These are phyloP conservation scores for Melanostigma gelatinosum DNA, from an alignment of 2,113 vertebrate species.

Conservation along the genomic window DNA sequence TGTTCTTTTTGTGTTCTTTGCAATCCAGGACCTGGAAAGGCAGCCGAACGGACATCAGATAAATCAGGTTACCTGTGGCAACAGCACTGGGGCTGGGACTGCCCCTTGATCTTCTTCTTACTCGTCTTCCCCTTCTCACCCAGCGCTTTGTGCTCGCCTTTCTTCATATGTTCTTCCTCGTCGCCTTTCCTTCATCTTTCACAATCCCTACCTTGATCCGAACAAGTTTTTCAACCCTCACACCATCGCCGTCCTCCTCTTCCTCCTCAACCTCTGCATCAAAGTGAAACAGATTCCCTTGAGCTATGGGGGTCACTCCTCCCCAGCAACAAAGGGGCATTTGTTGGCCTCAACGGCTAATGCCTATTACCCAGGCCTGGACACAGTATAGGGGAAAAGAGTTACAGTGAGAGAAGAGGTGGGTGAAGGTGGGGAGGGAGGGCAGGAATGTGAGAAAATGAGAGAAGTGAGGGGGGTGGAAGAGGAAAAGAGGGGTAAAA, in stretches of 20 bases:
- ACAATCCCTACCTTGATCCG: neutral
- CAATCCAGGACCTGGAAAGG: conserved; percentile 35
- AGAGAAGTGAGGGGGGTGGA: neutral
- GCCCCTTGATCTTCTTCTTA: conserved; percentile 35
- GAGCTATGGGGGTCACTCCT: conserved; percentile 30
- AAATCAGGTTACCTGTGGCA: conserved; percentile 80
- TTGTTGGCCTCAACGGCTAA: conserved; percentile 50
- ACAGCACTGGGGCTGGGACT: conserved; percentile 47
- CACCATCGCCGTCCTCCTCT: neutral
- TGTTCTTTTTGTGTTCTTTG: conserved; percentile 62
- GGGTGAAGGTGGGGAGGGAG: conserved; percentile 34
- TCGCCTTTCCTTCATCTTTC: neutral
- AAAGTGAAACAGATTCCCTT: conserved; percentile 46
- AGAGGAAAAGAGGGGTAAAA: neutral
- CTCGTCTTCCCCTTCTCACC: conserved; percentile 27
- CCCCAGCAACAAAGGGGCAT: conserved; percentile 67
- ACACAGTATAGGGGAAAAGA: conserved; percentile 49
- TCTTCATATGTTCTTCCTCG: neutral
- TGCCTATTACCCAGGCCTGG: conserved; percentile 2
- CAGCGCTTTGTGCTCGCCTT: neutral
- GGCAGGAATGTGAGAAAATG: conserved; percentile 47
- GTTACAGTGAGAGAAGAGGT: conserved; percentile 46
- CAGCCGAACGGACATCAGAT: conserved; percentile 65
- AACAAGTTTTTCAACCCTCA: neutral
- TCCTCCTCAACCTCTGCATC: conserved; percentile 28